Evolutionary conservation across 2,888 invertebrate species (phyloP).

Genomic region (Nycteola revayana): DNA sequence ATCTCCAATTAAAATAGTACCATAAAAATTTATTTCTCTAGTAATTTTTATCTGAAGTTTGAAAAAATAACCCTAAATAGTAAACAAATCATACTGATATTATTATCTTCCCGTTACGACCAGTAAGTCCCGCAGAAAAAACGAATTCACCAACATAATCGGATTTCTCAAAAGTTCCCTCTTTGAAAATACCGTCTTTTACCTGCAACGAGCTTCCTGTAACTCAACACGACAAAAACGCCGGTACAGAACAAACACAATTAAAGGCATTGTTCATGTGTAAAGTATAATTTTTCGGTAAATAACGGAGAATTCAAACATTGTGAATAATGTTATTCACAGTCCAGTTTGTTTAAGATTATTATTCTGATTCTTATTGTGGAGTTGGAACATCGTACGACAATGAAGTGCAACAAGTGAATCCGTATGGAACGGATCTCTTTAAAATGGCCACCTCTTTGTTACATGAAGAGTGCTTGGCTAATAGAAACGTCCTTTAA

Average conservation of each 20-base stretch:
- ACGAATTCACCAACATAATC: constrained; percentile 8
- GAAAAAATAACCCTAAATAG: too few species aligned
- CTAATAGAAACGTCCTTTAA: too few species aligned
- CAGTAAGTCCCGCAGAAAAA: too few species aligned
- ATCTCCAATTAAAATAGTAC: too few species aligned
- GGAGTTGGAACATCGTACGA: not conserved
- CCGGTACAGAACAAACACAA: constrained; percentile 44
- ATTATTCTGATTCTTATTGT: not conserved
- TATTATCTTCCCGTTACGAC: too few species aligned
- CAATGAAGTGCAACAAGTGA: not conserved
- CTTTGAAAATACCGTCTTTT: constrained; percentile 25
- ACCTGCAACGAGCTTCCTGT: constrained; percentile 38
- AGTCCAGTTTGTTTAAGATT: constrained; percentile 5
- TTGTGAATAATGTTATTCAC: not conserved
- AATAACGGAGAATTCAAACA: constrained; percentile 32
- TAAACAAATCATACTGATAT: too few species aligned
- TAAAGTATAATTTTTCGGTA: constrained; percentile 39
- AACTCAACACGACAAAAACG: constrained; percentile 44
- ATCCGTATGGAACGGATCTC: not conserved
- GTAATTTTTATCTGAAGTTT: too few species aligned
- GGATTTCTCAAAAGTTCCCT: constrained; percentile 40
- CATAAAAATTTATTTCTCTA: too few species aligned
- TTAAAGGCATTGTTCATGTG: constrained; percentile 34
- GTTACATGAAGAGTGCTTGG: too few species aligned
- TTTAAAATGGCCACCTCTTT: constrained; percentile 1